phyloP scores from a whole-genome alignment of 2,113 vertebrate species.

The Centrocercus urophasianus region DNA sequence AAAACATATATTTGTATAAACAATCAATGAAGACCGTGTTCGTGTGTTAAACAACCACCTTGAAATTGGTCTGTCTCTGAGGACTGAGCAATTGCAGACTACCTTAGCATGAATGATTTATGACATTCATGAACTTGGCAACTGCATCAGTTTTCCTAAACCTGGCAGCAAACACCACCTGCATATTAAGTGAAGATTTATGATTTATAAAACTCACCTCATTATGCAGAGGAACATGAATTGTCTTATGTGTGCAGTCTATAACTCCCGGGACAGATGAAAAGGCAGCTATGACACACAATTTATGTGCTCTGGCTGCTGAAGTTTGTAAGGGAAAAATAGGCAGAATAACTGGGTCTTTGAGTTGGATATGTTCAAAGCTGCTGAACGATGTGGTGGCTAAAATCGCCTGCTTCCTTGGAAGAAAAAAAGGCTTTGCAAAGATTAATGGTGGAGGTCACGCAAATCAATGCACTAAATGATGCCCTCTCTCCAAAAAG shows the following conservation, averaged over 20 bases:
- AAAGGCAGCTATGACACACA: constrained; percentile 74
- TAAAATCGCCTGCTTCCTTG: constrained; percentile 28
- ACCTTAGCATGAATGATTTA: constrained; percentile 82
- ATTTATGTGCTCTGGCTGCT: constrained; percentile 71
- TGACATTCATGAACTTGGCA: constrained; percentile 78
- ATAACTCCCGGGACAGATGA: constrained; percentile 78
- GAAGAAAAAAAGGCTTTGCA: neutral
- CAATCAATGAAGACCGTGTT: constrained; percentile 69
- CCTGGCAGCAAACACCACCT: constrained; percentile 77
- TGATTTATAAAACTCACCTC: constrained; percentile 79
- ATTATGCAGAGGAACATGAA: constrained; percentile 81
- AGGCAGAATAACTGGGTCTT: constrained; percentile 59
- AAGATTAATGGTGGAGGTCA: constrained; percentile 63
- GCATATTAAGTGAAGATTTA: constrained; percentile 82
- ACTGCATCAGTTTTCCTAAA: constrained; percentile 79
- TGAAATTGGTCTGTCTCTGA: constrained; percentile 79
- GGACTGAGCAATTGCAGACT: constrained; percentile 73
- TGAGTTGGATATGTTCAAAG: constrained; percentile 64
- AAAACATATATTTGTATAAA: constrained; percentile 77
- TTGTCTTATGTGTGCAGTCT: constrained; percentile 80
- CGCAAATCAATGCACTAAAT: constrained; percentile 56
- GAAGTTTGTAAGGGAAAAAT: constrained; percentile 66
- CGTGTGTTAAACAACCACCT: constrained; percentile 81
- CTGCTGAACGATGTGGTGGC: constrained; percentile 34
- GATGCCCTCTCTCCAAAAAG: constrained; percentile 15